Evolutionary conservation across 2,888 invertebrate species (phyloP).

Genomic region (Brenthis daphne): DNA sequence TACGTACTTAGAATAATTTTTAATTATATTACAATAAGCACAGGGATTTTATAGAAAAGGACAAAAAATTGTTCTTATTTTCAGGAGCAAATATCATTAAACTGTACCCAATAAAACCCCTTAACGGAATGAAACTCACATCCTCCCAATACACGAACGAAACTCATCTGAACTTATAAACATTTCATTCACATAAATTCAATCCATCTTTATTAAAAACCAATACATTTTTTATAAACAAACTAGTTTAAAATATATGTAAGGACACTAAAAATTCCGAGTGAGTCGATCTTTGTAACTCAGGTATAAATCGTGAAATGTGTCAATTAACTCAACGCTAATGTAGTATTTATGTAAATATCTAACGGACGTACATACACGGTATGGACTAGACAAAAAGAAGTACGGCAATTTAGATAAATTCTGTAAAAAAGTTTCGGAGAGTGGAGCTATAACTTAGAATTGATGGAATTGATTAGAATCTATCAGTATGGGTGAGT

Average conservation of each 20-base stretch:
- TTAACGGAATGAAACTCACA: too few relatives aligned
- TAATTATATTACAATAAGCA: too few relatives aligned
- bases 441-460: slow-evolving; percentile 26
- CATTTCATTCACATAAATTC: slow-evolving; percentile 31
- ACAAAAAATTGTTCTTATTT: too few relatives aligned
- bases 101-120: too few relatives aligned
- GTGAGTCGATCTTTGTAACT: slow-evolving; percentile 61
- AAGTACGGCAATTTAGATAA: slow-evolving; percentile 14
- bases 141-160: too few relatives aligned
- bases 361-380: slow-evolving; percentile 66
- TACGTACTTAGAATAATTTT: too few relatives aligned
- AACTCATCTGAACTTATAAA: too few relatives aligned
- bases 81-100: too few relatives aligned
- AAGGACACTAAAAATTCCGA: slow-evolving; percentile 55
- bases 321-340: slow-evolving; percentile 79
- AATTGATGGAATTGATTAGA: slow-evolving; percentile 27
- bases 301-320: slow-evolving; percentile 76
- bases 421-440: slow-evolving; percentile 30
- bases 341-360: slow-evolving; percentile 80
- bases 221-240: slow-evolving; percentile 49
- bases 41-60: too few relatives aligned
- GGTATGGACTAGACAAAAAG: slow-evolving; percentile 30
- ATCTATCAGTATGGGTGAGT: background rate
- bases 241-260: slow-evolving; percentile 56
- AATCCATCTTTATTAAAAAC: slow-evolving; percentile 30